Base-by-base conservation (phyloP, 2,888 invertebrate species). In the Drosophila leonis region DNA sequence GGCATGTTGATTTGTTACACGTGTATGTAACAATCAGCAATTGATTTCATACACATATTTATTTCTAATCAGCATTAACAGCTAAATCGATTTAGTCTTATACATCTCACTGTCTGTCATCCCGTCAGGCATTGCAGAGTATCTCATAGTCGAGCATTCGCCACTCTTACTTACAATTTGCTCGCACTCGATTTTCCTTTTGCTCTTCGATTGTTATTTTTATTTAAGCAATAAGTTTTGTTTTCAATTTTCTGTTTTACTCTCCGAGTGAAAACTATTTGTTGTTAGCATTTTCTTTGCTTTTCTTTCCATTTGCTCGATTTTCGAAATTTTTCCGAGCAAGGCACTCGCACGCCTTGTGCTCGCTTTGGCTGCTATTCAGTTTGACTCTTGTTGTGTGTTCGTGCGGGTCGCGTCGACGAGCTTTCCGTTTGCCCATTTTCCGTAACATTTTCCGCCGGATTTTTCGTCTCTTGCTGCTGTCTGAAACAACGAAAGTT, bases 341-440 rank as follows among this genome's bases (percentile, higher is more conserved):
- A 46, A 64, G 62, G 78, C 62, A 20, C 56, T 64, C 61, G 61
- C 51, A 52, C 29, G 71, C 65, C 44, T 65, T 44, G 27, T 42
- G 35, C 37, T 27, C 24, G 54, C 41, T 65, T 46, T 54, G 44
- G 29, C 33, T 31, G 33, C 75, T 65, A 60, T 79, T 86, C 71
- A 89, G 89, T 89, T 87, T 77, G 84, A 77, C 78, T 70, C 76
- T 78, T 73, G 85, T 82, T 87, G 90, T 78, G 78, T 88, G 77
- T 80, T 75, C 77, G 88, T 72, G 76, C 83, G 78, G 78, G 77
- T 83, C 88, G 75, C 71, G 73, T 49, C 59, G 51, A 42, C 78
- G 78, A 62, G n/a, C 57, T 63, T 65, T 70, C 37, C 54, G 60
- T 44, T 54, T 39, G 39, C 33, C n/a, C 24, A 37, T 31, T 41